A percentile compares a stretch with the other conserved stretches of the same genome.
These are phyloP conservation scores for Heliconius congener DNA, from an alignment of 1,140 invertebrate genomes.

Conservation along the genomic window DNA sequence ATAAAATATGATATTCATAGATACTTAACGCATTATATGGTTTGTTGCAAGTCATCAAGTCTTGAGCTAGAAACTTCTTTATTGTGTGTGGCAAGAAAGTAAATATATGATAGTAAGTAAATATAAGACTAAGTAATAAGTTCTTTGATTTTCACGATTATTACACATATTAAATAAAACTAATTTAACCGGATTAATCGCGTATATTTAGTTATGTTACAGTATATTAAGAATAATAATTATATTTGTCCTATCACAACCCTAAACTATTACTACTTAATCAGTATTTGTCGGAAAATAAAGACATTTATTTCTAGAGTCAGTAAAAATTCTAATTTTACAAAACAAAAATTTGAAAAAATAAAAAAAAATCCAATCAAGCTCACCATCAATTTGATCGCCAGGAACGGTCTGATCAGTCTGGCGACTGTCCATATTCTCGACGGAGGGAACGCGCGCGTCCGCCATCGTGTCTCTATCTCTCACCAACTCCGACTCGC, in stretches of 20 bases:
- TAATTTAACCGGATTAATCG: too few species aligned
- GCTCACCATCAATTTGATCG: constrained; percentile 61
- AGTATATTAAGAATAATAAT: too few species aligned
- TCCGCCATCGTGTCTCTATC: constrained; percentile 61
- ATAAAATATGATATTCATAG: background rate
- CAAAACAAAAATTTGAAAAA: too few species aligned
- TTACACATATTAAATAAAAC: too few species aligned
- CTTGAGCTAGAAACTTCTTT: background rate
- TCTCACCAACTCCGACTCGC: constrained; percentile 60
- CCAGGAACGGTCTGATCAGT: constrained; percentile 69
- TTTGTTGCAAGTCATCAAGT: constrained; percentile 2
- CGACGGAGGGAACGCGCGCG: constrained; percentile 61
- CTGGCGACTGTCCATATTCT: constrained; percentile 37
- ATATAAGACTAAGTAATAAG: too few species aligned
- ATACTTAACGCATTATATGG: background rate
- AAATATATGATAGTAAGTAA: background rate
- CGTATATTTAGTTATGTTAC: too few species aligned
- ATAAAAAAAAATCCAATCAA: background rate
- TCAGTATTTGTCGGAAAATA: too few species aligned
- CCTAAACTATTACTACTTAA: too few species aligned
- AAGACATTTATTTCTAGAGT: too few species aligned
- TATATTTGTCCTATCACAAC: too few species aligned
- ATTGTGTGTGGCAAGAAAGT: background rate
- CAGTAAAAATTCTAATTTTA: too few species aligned
- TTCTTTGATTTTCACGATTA: too few species aligned